A percentile compares a stretch with the other conserved stretches of the same genome.
Evolutionary conservation across 2,888 invertebrate genomes (phyloP).

Genomic region (Cerastis rubricosa): DNA sequence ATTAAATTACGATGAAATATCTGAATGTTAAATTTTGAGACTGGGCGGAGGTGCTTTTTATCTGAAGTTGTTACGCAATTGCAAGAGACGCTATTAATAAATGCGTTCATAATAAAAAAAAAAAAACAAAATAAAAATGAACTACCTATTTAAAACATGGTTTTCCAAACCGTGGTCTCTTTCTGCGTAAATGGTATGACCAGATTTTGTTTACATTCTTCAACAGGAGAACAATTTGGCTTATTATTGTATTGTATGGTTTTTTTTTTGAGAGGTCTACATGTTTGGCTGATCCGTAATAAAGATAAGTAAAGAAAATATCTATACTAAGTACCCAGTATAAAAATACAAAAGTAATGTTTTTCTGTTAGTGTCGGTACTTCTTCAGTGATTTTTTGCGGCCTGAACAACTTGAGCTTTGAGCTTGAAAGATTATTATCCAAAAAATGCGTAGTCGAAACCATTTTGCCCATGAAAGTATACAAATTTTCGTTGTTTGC

Average conservation of each 20-base stretch:
- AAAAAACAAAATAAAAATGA: background rate
- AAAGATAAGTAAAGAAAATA: background rate
- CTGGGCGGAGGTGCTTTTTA: background rate
- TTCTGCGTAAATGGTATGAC: background rate
- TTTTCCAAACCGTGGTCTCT: background rate
- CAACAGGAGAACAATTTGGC: background rate
- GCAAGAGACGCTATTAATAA: background rate
- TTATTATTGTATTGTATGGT: too few species aligned
- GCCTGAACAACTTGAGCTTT: too few species aligned
- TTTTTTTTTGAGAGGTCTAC: background rate
- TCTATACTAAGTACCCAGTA: background rate
- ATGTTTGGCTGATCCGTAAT: background rate
- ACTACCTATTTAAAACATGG: background rate
- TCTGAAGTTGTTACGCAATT: background rate
- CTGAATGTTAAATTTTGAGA: conserved; percentile 11
- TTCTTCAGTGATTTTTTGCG: background rate
- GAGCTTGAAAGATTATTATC: too few species aligned
- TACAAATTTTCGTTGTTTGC: background rate
- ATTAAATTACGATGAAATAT: conserved; percentile 31
- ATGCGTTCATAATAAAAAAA: background rate
- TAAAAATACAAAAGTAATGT: background rate
- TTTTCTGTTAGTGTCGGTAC: background rate
- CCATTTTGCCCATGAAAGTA: background rate
- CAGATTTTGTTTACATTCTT: background rate
- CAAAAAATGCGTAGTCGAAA: background rate